Evolutionary conservation across 2,113 vertebrate species (phyloP).

Genomic region (Pao palembangensis): DNA sequence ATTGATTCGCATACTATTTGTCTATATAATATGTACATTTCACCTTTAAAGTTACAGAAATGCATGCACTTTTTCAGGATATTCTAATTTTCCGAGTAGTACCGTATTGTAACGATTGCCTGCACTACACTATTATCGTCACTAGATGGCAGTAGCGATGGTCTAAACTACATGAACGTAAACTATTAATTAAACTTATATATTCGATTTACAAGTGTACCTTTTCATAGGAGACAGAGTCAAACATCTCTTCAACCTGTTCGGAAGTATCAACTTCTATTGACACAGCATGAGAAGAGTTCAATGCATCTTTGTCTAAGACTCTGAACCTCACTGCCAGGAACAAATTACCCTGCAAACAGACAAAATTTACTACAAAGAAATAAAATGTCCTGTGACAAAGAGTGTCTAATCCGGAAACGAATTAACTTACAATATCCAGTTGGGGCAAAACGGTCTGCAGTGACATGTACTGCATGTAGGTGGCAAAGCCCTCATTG

Average conservation of each 20-base stretch:
- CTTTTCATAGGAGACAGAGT: constrained; percentile 92
- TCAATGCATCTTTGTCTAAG: constrained; percentile 86
- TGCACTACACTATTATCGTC: no score
- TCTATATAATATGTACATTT: no score
- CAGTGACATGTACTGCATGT: constrained; percentile 89
- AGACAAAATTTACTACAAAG: constrained; percentile 17
- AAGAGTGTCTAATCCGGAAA: background rate
- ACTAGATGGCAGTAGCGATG: background rate
- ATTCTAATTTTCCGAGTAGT: no score
- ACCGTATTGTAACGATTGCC: no score
- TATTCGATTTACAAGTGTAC: constrained; percentile 57
- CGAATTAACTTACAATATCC: constrained; percentile 77
- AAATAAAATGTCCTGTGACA: background rate
- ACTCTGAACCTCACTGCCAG: constrained; percentile 82
- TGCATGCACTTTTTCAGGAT: no score
- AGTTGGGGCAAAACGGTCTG: constrained; percentile 77
- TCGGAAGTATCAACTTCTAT: constrained; percentile 80
- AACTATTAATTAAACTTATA: background rate
- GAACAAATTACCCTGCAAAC: constrained; percentile 84
- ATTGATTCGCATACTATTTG: no score
- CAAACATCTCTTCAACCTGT: constrained; percentile 96
- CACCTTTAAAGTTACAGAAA: no score
- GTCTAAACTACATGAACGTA: background rate
- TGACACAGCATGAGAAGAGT: constrained; percentile 87
- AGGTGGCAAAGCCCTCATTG: constrained; percentile 96